phyloP scores from a whole-genome alignment of 2,113 vertebrate genomes.

The Polypterus bichir region DNA sequence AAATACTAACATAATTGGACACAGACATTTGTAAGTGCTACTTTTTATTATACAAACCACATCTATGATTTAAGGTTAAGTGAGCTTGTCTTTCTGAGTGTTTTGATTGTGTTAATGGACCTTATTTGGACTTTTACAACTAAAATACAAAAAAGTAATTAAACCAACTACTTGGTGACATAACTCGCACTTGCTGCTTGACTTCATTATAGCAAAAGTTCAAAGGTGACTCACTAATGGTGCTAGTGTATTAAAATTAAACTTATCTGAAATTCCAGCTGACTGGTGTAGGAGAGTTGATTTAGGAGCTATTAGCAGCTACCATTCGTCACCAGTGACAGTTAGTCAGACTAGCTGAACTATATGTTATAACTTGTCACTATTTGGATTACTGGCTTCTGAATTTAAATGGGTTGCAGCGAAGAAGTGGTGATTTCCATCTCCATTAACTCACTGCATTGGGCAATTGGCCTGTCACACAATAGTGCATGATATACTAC shows the following conservation, averaged over 20 bases:
- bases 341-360: conserved; percentile 32
- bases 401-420: not conserved
- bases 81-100: too few relatives aligned
- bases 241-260: not conserved
- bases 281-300: conserved; percentile 19
- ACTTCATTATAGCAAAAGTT: too few relatives aligned
- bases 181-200: too few relatives aligned
- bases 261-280: not conserved
- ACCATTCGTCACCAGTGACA: conserved; percentile 33
- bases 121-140: too few relatives aligned
- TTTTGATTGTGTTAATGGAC: too few relatives aligned
- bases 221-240: too few relatives aligned
- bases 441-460: conserved; percentile 48
- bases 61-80: too few relatives aligned
- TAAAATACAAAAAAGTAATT: too few relatives aligned
- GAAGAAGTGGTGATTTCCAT: conserved; percentile 26
- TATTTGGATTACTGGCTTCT: conserved; percentile 20
- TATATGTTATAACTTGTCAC: conserved; percentile 41
- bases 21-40: too few relatives aligned
- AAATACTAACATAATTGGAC: too few relatives aligned
- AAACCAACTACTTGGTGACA: too few relatives aligned
- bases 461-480: conserved; percentile 45
- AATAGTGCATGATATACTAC: conserved; percentile 25
- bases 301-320: conserved; percentile 35
- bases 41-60: too few relatives aligned